phyloP scores from a whole-genome alignment of 2,888 invertebrate genomes.

The Eilema sororculum region DNA sequence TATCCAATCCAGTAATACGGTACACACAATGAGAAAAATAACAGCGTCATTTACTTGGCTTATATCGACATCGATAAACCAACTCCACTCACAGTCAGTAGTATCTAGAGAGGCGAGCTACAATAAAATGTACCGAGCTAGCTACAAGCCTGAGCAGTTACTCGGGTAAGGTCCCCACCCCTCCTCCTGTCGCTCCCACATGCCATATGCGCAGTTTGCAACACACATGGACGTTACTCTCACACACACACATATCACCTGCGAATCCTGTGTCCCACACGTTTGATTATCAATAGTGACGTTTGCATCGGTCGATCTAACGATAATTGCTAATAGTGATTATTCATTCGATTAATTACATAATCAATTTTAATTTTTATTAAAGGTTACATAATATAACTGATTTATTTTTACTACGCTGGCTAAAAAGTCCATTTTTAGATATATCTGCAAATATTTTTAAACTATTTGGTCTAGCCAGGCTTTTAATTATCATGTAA shows the following conservation, averaged over 20 bases:
- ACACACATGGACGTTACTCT: slow-evolving; percentile 62
- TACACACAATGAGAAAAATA: slow-evolving; percentile 68
- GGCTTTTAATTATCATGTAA: background rate
- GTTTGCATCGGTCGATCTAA: slow-evolving; percentile 72
- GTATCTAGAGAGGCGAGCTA: slow-evolving; percentile 84
- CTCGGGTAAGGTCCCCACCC: slow-evolving; percentile 67
- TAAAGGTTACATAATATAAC: background rate
- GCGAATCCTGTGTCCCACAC: slow-evolving; percentile 68
- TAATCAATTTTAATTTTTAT: background rate
- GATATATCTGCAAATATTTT: background rate
- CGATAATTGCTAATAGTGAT: slow-evolving; percentile 67
- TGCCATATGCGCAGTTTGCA: slow-evolving; percentile 79
- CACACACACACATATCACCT: slow-evolving; percentile 61
- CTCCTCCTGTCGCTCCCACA: slow-evolving; percentile 51
- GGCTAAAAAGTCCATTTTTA: background rate
- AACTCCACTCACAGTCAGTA: slow-evolving; percentile 69
- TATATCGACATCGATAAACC: slow-evolving; percentile 82
- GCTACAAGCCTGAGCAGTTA: slow-evolving; percentile 85
- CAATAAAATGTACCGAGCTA: slow-evolving; percentile 86
- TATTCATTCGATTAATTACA: slow-evolving; percentile 32
- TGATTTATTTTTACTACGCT: background rate
- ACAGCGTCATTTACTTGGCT: slow-evolving; percentile 68
- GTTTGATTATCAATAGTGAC: slow-evolving; percentile 65
- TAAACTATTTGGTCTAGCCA: background rate
- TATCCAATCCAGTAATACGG: slow-evolving; percentile 63